These are phyloP conservation scores for Drosophila hamatofila DNA, from an alignment of 2,888 invertebrate species.

Conservation along the genomic window DNA sequence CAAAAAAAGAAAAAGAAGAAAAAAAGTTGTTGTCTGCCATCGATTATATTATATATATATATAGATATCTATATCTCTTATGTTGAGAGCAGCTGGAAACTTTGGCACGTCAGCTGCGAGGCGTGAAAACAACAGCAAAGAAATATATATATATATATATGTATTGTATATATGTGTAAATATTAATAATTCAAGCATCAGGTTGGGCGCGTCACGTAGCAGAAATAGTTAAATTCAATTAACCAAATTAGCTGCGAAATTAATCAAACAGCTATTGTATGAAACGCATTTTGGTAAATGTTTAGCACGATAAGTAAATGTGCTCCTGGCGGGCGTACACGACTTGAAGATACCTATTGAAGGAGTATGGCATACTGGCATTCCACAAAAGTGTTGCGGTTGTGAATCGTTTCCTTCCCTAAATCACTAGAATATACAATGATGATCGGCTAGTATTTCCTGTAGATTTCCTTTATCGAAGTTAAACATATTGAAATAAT, in stretches of 20 bases:
- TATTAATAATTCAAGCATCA: constrained; percentile 69
- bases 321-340: neutral
- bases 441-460: no score
- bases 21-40: constrained; percentile 58
- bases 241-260: constrained; percentile 63
- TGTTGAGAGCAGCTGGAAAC: constrained; percentile 45
- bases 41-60: constrained; percentile 54
- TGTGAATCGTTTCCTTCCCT: neutral
- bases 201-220: constrained; percentile 66
- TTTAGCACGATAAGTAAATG: neutral
- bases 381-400: no score
- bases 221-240: constrained; percentile 74
- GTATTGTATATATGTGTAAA: constrained; percentile 39
- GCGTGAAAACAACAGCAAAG: constrained; percentile 52
- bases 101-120: constrained; percentile 71
- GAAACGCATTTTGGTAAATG: constrained; percentile 1
- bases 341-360: neutral
- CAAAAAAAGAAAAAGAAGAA: neutral
- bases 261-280: constrained; percentile 46
- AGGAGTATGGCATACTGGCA: no score
- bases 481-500: no score
- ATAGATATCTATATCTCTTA: constrained; percentile 5
- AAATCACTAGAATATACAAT: no score
- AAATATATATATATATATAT: constrained; percentile 12
- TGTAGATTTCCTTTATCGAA: no score